These are phyloP conservation scores for Ectobius pallidus DNA, from an alignment of 2,888 invertebrate species.

Conservation along the genomic window DNA sequence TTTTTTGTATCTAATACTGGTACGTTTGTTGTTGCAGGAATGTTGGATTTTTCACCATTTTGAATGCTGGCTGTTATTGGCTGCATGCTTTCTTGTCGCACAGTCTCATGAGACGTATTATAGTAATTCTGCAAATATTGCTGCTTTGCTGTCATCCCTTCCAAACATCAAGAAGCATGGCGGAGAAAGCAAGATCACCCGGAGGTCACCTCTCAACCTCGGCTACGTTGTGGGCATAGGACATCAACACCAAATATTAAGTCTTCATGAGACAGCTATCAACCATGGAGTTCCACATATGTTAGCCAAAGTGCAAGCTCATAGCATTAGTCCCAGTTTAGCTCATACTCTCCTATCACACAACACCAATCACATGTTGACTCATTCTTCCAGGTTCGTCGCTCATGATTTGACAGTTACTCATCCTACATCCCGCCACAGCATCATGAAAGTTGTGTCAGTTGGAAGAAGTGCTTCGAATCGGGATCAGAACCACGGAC, in stretches of 20 bases:
- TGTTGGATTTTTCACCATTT: background rate
- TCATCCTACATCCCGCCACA: background rate
- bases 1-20: too few relatives aligned
- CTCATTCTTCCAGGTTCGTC: background rate
- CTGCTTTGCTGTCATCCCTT: background rate
- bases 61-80: background rate
- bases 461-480: background rate
- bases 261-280: background rate
- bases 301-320: background rate
- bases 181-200: background rate
- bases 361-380: background rate
- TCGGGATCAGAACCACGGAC: conserved; percentile 7
- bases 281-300: background rate
- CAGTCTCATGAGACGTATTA: background rate
- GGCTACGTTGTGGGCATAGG: conserved; percentile 16
- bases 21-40: background rate
- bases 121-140: background rate
- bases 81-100: background rate
- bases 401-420: conserved; percentile 13
- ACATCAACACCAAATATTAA: background rate
- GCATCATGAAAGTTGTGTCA: background rate
- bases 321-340: background rate
- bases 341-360: background rate
- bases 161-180: background rate
- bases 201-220: conserved; percentile 15